Evolutionary conservation across 2,797 vertebrate species (phyloP).

Genomic region (Hyperoplus immaculatus): DNA sequence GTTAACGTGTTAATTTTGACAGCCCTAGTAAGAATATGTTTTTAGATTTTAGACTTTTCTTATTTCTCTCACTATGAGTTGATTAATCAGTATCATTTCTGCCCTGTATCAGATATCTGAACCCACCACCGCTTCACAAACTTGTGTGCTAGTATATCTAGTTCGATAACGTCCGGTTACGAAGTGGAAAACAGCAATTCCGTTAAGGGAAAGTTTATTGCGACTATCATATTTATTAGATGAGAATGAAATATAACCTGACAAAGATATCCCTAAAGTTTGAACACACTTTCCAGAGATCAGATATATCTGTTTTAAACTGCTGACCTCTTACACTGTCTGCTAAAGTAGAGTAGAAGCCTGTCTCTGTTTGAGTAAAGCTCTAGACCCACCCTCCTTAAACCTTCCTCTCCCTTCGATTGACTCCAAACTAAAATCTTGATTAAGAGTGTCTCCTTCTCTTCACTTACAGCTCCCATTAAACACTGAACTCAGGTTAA

Average conservation of each 20-base stretch:
- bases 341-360: conserved; percentile 20
- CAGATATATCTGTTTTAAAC: conserved; percentile 30
- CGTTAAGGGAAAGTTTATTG: conserved; percentile 23
- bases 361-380: neutral
- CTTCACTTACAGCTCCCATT: conserved; percentile 26
- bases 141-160: conserved; percentile 12
- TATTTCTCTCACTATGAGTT: conserved; percentile 30
- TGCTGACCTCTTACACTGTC: conserved; percentile 23
- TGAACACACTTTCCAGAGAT: conserved; percentile 19
- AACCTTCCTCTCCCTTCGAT: conserved; percentile 22
- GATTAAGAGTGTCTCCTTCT: conserved; percentile 35
- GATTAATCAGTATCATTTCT: conserved; percentile 35
- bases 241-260: conserved; percentile 13
- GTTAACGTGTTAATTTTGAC: too few relatives aligned
- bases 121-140: conserved; percentile 12
- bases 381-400: conserved; percentile 7
- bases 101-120: conserved; percentile 24
- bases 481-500: conserved; percentile 29
- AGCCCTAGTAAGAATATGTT: too few relatives aligned
- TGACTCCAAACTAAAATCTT: conserved; percentile 36
- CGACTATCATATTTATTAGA: conserved; percentile 20
- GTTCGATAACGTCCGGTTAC: conserved; percentile 29
- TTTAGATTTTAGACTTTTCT: neutral
- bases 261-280: conserved; percentile 4
- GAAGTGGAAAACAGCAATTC: conserved; percentile 38